These are phyloP conservation scores for Panopea generosa DNA, from an alignment of 2,888 invertebrate species.

Conservation along the genomic window DNA sequence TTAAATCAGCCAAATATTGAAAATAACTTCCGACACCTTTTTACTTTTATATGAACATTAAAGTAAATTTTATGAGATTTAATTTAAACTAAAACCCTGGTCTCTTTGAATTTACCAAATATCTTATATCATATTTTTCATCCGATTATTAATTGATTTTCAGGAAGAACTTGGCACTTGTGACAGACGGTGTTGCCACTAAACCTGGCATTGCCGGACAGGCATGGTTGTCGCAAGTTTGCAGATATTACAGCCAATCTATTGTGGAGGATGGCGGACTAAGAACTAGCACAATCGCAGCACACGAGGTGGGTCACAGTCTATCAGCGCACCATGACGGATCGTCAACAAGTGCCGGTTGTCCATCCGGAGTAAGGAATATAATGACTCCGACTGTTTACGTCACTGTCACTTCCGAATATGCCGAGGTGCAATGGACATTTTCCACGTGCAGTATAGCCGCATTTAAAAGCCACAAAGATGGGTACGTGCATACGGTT, in stretches of 20 bases:
- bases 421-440: not conserved
- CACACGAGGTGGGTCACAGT: slow-evolving; percentile 3
- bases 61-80: too few relatives aligned
- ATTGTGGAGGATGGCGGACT: not conserved
- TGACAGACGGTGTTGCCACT: not conserved
- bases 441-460: not conserved
- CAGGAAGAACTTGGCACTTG: not conserved
- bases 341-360: not conserved
- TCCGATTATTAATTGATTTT: too few relatives aligned
- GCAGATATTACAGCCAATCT: not conserved
- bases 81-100: too few relatives aligned
- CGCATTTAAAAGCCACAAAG: not conserved
- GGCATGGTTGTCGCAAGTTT: not conserved
- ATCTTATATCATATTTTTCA: too few relatives aligned
- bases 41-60: too few relatives aligned
- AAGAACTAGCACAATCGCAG: not conserved
- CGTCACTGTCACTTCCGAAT: not conserved
- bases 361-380: not conserved
- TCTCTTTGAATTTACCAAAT: too few relatives aligned
- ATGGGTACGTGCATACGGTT: too few relatives aligned
- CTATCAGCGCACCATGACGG: not conserved
- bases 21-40: too few relatives aligned
- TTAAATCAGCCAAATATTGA: too few relatives aligned
- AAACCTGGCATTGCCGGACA: not conserved
- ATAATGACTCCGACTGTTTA: not conserved